Base-by-base conservation (phyloP, 2,113 vertebrate species). In the Morone saxatilis region DNA sequence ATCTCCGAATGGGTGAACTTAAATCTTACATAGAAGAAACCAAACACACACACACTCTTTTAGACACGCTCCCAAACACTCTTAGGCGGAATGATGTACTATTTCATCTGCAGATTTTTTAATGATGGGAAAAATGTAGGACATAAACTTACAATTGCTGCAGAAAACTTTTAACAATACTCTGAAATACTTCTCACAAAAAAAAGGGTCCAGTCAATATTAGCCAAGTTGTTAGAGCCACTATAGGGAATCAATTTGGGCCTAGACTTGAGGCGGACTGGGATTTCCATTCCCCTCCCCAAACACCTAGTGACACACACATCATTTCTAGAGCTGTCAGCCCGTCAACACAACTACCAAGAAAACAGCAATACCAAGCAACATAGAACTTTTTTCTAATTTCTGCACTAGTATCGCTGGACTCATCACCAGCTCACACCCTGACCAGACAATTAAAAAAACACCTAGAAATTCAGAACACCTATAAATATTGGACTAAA, bases 401-500 rank as follows among this genome's bases (percentile, higher is more conserved):
- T 51, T 53, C 31, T 9, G 31, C 31, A 31, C 31, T 31, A 31
- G 31, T 17, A 25, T 38, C 66, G 38, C 38, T 43, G 43, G 17
- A 69, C 40, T 43, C 70, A 61, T 68, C 43, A 16, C 9, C 31
- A 61, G 38, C 47, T 41, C 47, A 38, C 43, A 47, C 25, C 1
- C 7, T 25, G 50, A 20, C 67, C 62, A 17, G 41, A 16, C 62
- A 22, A 47, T 56, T 36, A 50, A 56, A 43, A 76, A 36, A 73
- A 50, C 62, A 84, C 70, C 61, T 81, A 81, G 43, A 63, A 41
- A 68, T 70, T 65, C 7, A 40, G 14, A 67, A 47, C 53, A 56
- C 20, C 50, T 61, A 22, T 22, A 19, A 45, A 62, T 20, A 20
- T 59, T 22, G 9, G 19, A 38, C 13, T 8, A 53, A 41, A 60